Evolutionary conservation across 2,888 invertebrate species (phyloP).

Genomic region (Chrysina gloriosa): DNA sequence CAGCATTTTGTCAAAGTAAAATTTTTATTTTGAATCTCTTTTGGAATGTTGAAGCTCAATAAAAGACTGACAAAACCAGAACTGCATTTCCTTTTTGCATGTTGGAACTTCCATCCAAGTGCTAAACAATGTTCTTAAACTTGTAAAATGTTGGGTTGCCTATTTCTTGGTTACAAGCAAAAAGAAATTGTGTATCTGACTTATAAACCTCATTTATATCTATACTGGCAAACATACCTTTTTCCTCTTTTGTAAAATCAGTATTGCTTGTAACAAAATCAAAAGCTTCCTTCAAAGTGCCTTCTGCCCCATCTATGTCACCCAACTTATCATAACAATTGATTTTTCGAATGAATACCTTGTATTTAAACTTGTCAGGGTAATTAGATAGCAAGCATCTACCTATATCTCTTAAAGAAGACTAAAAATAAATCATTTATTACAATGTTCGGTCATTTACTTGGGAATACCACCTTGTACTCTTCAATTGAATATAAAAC

Average conservation of each 20-base stretch:
- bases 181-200: too few relatives aligned
- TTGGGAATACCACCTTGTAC: constrained; percentile 66
- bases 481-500: constrained; percentile 71
- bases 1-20: too few relatives aligned
- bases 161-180: too few relatives aligned
- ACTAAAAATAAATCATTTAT: constrained; percentile 62
- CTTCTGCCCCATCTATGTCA: not conserved
- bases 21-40: too few relatives aligned
- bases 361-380: constrained; percentile 72
- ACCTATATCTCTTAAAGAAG: constrained; percentile 74
- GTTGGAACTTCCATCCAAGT: too few relatives aligned
- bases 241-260: constrained; percentile 34
- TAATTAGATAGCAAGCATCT: constrained; percentile 72
- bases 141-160: too few relatives aligned
- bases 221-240: constrained; percentile 11
- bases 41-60: too few relatives aligned
- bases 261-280: constrained; percentile 43
- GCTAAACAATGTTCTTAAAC: too few relatives aligned
- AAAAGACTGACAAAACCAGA: too few relatives aligned
- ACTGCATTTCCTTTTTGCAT: too few relatives aligned
- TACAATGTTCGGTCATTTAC: not conserved
- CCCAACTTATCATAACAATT: constrained; percentile 66
- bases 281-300: constrained; percentile 49
- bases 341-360: constrained; percentile 74
- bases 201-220: too few relatives aligned